phyloP scores from a whole-genome alignment of 2,797 vertebrate species.

The Anguilla pacifica region DNA sequence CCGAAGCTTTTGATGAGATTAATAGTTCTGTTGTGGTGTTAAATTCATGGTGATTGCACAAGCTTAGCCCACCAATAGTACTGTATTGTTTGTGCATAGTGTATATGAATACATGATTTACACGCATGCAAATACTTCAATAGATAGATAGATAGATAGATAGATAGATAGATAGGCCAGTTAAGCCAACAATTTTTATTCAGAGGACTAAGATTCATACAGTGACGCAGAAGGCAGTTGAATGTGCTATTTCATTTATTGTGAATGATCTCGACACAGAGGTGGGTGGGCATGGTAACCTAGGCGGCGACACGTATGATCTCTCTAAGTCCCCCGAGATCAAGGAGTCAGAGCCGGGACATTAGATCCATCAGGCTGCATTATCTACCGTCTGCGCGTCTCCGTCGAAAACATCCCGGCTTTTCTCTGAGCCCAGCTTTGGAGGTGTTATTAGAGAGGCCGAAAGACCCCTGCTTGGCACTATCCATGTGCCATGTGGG shows the following conservation, averaged over 20 bases:
- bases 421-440: constrained; percentile 54
- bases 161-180: background rate
- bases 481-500: constrained; percentile 36
- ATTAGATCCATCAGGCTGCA: constrained; percentile 50
- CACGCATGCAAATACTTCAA: background rate
- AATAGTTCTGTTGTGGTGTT: background rate
- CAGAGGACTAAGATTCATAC: background rate
- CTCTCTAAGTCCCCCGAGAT: constrained; percentile 54
- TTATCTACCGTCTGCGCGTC: constrained; percentile 60
- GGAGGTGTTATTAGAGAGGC: constrained; percentile 57
- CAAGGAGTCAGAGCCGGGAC: constrained; percentile 57
- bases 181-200: background rate
- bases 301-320: constrained; percentile 54
- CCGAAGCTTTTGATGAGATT: background rate
- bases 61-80: background rate
- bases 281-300: constrained; percentile 25
- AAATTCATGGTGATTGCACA: background rate
- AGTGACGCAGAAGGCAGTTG: background rate
- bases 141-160: background rate
- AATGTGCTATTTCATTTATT: background rate
- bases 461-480: constrained; percentile 50
- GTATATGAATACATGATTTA: background rate
- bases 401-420: constrained; percentile 52
- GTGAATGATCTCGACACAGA: constrained; percentile 30
- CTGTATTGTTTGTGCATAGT: background rate